Percentiles rank a stretch among this genome's conserved stretches.
Evolutionary conservation across 2,888 invertebrate genomes (phyloP).

Genomic region (Caenorhabditis afra): DNA sequence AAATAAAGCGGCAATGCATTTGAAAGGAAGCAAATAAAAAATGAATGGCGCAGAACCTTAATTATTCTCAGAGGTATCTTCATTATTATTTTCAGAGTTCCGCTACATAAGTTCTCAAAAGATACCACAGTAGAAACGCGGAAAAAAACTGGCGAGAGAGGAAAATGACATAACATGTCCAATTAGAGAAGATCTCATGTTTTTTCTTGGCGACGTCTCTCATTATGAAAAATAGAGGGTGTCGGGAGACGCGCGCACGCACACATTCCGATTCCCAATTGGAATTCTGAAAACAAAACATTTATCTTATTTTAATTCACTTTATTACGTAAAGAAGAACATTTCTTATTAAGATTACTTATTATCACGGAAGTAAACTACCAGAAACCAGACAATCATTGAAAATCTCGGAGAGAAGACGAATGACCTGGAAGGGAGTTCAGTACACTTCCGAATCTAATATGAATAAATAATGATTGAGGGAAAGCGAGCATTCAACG

Average conservation of each 20-base stretch:
- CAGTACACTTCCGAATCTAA: slow-evolving; percentile 51
- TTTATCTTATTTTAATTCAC: slow-evolving; percentile 17
- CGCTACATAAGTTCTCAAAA: background rate
- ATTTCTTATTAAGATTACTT: slow-evolving; percentile 26
- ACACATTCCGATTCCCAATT: too few species aligned
- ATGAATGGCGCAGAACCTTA: too few species aligned
- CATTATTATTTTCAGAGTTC: too few species aligned
- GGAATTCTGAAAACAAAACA: slow-evolving; percentile 20
- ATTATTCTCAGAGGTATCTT: too few species aligned
- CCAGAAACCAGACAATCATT: too few species aligned
- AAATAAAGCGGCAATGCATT: too few species aligned
- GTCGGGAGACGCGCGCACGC: slow-evolving; percentile 1
- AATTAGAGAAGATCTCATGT: slow-evolving; percentile 43
- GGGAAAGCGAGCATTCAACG: slow-evolving; percentile 22
- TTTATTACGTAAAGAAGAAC: slow-evolving; percentile 1
- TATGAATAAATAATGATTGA: slow-evolving; percentile 48
- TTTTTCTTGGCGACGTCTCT: slow-evolving; percentile 27
- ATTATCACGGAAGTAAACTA: slow-evolving; percentile 20
- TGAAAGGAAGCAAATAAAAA: too few species aligned
- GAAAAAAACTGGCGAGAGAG: background rate
- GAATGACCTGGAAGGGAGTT: slow-evolving; percentile 27
- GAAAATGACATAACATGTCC: slow-evolving; percentile 14
- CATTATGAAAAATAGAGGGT: slow-evolving; percentile 30
- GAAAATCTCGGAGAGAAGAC: too few species aligned
- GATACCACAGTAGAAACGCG: background rate